Conservation (phyloP, 2,888 invertebrate species). For the Drosophila helvetica region DNA sequence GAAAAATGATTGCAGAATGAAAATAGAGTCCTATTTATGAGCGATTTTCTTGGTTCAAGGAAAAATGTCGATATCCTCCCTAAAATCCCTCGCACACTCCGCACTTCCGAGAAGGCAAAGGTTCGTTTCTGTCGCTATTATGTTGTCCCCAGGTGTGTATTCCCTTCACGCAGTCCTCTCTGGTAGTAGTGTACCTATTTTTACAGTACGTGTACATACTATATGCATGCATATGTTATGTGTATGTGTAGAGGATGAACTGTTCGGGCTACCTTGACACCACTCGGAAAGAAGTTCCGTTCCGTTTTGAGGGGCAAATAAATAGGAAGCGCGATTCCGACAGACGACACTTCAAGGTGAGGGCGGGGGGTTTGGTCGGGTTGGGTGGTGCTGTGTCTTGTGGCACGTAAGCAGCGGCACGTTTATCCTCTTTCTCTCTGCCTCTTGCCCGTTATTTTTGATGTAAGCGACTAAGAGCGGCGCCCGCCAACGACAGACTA, state of each 20-base stretch:
- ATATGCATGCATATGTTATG: not conserved
- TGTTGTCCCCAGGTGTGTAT: not conserved
- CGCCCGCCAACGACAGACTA: constrained; percentile 48
- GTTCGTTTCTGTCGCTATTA: not conserved
- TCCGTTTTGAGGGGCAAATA: constrained; percentile 20
- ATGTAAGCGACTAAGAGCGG: constrained; percentile 49
- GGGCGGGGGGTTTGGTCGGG: constrained; percentile 31
- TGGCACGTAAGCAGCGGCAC: constrained; percentile 43
- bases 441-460: not conserved
- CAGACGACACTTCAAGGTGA: constrained; percentile 53
- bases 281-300: constrained; percentile 44
- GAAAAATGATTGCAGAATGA: not conserved
- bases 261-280: constrained; percentile 42
- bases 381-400: constrained; percentile 39
- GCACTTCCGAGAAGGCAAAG: not conserved
- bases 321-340: constrained; percentile 38
- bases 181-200: not conserved
- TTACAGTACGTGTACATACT: not conserved
- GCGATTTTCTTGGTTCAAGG: not conserved
- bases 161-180: not conserved
- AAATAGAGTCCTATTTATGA: not conserved
- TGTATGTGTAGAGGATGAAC: not conserved
- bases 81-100: not conserved
- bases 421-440: not conserved
- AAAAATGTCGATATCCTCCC: not conserved